Base-by-base conservation (phyloP, 2,797 vertebrate species). In the Myotis findleyi region DNA sequence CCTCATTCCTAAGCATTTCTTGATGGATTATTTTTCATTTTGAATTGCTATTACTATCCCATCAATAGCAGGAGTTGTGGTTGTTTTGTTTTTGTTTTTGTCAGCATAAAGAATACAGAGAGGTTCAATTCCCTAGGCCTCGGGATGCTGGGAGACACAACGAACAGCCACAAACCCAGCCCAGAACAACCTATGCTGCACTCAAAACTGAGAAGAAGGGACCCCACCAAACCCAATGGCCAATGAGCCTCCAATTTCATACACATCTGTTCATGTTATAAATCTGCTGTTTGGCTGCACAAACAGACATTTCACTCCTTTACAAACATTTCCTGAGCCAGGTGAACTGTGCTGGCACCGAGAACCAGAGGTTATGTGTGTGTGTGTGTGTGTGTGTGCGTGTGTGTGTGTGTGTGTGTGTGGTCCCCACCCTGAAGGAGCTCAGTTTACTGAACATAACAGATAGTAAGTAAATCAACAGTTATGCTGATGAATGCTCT, bases 311-410 rank as follows among this genome's bases (percentile, higher is more conserved):
- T 53, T 86, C 64, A 77, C 85, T 95, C 76, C 76, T 93, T 88
- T 88, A 94, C 93, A 96, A 96, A 97, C 41, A 92, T 71, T 89
- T 96, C 47, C 85, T 89, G 82, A 92, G 85, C 93, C 85, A 95
- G 95, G 85, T 92, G 66, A 21, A 80, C 49, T 57, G 27, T 57
- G 66, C 75, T 81, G 87, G 95, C 77, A 79, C 59, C 1, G 5
- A 55, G 51, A 66, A 87, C 41, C 75, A 89, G 47, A 86, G 81
- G 69, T 0, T 38, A 6, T 38, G 38, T 38, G 21, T 25, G 55
- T 14, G 6, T 27, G 57, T 59, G 57, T 27, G 57, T 13, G 57
- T 59, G 57, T 27, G 44, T 84, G n/a, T 89, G 18, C 57, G 76
- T n/a, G 33, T 38, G 33, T 17, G 7, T 17, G 14, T 57, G 75